Conservation (phyloP, 2,888 invertebrate genomes). For the Leptothorax acervorum region DNA sequence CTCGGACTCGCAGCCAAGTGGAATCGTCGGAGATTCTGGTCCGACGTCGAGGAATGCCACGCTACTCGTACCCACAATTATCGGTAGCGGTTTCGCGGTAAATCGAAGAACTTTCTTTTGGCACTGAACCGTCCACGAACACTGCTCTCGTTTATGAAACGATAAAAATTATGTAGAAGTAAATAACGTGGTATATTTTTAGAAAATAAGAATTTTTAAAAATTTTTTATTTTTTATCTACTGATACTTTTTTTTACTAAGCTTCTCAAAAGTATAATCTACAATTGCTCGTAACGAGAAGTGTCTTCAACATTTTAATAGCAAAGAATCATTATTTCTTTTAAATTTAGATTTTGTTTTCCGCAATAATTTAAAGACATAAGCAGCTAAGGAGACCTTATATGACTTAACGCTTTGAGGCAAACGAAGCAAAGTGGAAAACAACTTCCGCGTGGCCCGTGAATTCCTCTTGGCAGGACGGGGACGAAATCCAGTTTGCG, state of each 20-base stretch:
- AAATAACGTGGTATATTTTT: neutral
- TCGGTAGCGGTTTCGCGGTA: constrained; percentile 24
- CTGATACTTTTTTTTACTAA: neutral
- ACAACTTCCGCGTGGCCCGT: constrained; percentile 39
- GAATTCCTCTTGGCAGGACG: constrained; percentile 47
- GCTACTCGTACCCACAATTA: constrained; percentile 28
- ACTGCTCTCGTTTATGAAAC: neutral
- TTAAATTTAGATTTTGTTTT: constrained; percentile 8
- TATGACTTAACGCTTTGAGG: constrained; percentile 17
- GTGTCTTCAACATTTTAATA: neutral
- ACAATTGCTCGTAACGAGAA: neutral
- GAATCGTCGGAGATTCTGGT: constrained; percentile 42
- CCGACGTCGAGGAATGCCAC: constrained; percentile 19
- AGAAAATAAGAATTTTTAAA: neutral
- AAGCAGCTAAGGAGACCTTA: neutral
- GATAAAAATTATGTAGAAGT: neutral
- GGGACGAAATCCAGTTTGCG: constrained; percentile 74
- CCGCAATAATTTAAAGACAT: neutral
- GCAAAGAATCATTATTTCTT: neutral
- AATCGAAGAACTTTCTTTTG: constrained; percentile 45
- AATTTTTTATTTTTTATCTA: neutral
- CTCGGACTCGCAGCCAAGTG: neutral
- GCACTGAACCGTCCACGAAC: neutral
- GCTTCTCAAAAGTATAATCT: neutral
- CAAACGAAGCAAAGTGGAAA: constrained; percentile 36